phyloP scores from a whole-genome alignment of 2,797 vertebrate genomes.

The Moxostoma hubbsi region DNA sequence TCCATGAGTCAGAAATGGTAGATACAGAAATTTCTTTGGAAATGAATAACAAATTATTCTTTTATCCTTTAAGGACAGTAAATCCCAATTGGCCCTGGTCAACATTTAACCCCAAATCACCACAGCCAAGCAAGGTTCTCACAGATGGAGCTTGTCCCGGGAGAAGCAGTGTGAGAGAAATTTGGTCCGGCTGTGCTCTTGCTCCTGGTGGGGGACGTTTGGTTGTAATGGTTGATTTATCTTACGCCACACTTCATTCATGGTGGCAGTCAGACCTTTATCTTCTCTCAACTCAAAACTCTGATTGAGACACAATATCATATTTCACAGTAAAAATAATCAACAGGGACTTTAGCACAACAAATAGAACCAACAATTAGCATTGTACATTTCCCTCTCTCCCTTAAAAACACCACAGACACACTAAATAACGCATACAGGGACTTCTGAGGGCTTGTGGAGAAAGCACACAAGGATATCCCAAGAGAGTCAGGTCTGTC shows the following conservation, averaged over 20 bases:
- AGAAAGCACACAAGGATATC: slow-evolving; percentile 15
- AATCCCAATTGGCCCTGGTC: too few species aligned
- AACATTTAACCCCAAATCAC: slow-evolving; percentile 7
- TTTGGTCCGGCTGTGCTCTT: slow-evolving; percentile 81
- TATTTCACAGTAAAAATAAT: not conserved
- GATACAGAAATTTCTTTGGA: too few species aligned
- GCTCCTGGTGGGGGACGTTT: slow-evolving; percentile 81
- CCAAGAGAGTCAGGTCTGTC: not conserved
- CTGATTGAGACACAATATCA: slow-evolving; percentile 66
- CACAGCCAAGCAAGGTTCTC: slow-evolving; percentile 65
- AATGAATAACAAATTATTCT: too few species aligned
- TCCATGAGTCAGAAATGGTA: too few species aligned
- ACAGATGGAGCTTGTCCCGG: slow-evolving; percentile 96
- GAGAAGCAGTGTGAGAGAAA: slow-evolving; percentile 90
- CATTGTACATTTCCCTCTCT: slow-evolving; percentile 7
- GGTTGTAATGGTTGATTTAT: slow-evolving; percentile 90
- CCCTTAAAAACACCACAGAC: not conserved
- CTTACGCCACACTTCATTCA: slow-evolving; percentile 85
- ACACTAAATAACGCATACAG: slow-evolving; percentile 7
- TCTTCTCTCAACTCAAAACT: slow-evolving; percentile 91
- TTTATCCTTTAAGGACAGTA: too few species aligned
- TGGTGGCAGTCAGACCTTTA: slow-evolving; percentile 80
- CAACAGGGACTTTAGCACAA: not conserved
- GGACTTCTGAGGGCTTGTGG: not conserved
- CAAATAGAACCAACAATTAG: not conserved